These are phyloP conservation scores for Sarcophaga peregrina DNA, from an alignment of 1,140 invertebrate species.

Conservation along the genomic window DNA sequence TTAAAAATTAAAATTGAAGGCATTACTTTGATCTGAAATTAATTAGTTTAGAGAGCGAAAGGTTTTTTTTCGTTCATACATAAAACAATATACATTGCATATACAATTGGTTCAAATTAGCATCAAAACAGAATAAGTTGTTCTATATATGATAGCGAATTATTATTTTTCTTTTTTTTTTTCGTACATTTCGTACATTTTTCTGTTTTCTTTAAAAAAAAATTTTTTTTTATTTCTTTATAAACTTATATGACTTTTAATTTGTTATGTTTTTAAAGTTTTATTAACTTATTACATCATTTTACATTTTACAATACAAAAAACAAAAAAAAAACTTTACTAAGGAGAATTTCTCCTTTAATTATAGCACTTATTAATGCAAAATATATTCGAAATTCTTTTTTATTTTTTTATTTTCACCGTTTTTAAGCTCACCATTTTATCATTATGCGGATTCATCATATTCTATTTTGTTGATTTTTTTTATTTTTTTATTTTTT, in stretches of 20 bases:
- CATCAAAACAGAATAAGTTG: constrained; percentile 37
- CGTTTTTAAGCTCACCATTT: background rate
- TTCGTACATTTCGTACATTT: background rate
- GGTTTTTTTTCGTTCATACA: too few relatives aligned
- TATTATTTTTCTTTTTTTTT: constrained; percentile 44
- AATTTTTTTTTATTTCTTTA: constrained; percentile 29
- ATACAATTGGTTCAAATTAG: constrained; percentile 34
- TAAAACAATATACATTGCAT: too few relatives aligned
- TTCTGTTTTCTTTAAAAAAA: constrained; percentile 37
- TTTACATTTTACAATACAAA: constrained; percentile 40
- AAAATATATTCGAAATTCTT: too few relatives aligned
- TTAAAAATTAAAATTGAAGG: too few relatives aligned
- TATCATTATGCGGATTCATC: too few relatives aligned
- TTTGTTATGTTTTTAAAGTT: constrained; percentile 47
- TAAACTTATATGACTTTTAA: constrained; percentile 33
- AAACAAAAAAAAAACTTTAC: constrained; percentile 22
- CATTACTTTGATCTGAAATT: too few relatives aligned
- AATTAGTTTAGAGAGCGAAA: too few relatives aligned
- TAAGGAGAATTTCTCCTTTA: background rate
- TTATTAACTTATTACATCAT: constrained; percentile 48
- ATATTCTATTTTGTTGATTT: background rate
- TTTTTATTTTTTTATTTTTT: background rate
- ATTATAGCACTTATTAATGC: background rate
- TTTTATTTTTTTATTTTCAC: too few relatives aligned
- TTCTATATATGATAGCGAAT: constrained; percentile 41